A percentile compares a stretch with the other conserved stretches of the same genome.
These are phyloP conservation scores for Pteropus alecto DNA, from an alignment of 2,113 vertebrate species.

Conservation along the genomic window DNA sequence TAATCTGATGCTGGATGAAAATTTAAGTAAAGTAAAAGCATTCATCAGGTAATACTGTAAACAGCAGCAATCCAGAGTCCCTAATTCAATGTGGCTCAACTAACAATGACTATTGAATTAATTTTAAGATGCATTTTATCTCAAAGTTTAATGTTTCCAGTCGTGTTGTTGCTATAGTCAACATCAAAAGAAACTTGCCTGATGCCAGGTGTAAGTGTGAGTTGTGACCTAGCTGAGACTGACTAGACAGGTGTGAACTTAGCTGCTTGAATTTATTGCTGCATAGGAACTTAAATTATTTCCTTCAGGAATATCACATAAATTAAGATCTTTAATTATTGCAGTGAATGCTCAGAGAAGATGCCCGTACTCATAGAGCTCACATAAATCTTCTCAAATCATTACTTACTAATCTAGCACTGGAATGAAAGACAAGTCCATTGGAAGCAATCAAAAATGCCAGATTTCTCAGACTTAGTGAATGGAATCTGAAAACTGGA, in stretches of 20 bases:
- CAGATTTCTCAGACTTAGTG: background rate
- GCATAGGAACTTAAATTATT: background rate
- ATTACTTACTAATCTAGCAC: background rate
- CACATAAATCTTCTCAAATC: background rate
- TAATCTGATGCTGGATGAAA: background rate
- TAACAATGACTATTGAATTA: background rate
- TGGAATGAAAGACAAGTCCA: background rate
- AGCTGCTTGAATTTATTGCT: background rate
- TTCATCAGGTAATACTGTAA: background rate
- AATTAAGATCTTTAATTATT: background rate
- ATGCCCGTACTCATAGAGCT: no score
- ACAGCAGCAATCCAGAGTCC: background rate
- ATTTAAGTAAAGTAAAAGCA: background rate
- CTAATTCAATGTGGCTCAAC: background rate
- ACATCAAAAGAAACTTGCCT: background rate
- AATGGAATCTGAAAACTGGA: background rate
- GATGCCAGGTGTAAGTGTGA: background rate
- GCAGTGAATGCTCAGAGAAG: background rate
- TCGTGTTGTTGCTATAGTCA: background rate
- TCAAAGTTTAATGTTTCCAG: background rate
- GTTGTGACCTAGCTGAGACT: background rate
- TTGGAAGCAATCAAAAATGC: background rate
- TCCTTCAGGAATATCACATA: background rate
- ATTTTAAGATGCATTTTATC: background rate
- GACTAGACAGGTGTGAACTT: background rate